These are phyloP conservation scores for Antheraea mylitta DNA, from an alignment of 1,140 invertebrate species.

Conservation along the genomic window DNA sequence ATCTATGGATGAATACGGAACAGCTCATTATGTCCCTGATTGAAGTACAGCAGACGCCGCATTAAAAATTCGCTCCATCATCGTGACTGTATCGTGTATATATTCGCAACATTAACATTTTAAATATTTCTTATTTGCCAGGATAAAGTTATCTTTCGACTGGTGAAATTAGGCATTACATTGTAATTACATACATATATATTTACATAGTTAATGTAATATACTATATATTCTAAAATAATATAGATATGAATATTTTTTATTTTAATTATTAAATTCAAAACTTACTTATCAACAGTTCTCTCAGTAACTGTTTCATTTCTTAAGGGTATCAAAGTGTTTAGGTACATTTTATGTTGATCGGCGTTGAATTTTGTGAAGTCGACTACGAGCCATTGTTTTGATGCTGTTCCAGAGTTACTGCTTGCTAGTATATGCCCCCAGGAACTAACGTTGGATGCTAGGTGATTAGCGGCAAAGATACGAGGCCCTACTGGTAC, in stretches of 20 bases:
- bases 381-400: constrained; percentile 94
- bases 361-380: constrained; percentile 77
- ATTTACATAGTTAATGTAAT: no score
- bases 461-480: constrained; percentile 92
- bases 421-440: constrained; percentile 80
- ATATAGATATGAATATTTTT: neutral
- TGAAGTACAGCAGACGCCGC: no score
- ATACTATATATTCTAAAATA: no score
- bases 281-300: constrained; percentile 51
- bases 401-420: constrained; percentile 92
- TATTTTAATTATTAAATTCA: neutral
- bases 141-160: no score
- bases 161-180: no score
- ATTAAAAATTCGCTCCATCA: no score
- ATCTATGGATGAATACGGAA: no score
- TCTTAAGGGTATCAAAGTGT: constrained; percentile 22
- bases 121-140: no score
- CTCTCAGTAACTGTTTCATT: constrained; percentile 53
- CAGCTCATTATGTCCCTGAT: no score
- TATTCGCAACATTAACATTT: no score
- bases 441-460: constrained; percentile 87
- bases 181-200: no score
- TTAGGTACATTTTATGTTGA: neutral
- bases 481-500: constrained; percentile 89
- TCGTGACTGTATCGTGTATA: no score